A percentile compares a stretch with the other conserved stretches of the same genome.
Evolutionary conservation across 2,888 invertebrate species (phyloP).

Genomic region (Drepana falcataria): DNA sequence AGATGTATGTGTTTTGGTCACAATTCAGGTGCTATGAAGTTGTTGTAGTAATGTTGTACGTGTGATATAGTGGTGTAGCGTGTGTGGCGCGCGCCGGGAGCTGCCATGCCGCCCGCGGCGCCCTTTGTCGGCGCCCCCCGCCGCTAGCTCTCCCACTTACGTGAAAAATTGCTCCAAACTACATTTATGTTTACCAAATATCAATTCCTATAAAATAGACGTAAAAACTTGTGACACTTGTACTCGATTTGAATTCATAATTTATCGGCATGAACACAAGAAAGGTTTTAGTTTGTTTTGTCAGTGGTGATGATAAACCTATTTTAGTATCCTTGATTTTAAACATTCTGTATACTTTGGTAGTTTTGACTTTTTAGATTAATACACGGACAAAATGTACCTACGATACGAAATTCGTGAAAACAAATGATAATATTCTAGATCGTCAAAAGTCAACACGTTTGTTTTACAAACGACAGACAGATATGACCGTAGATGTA

Average conservation of each 20-base stretch:
- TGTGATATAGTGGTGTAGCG: constrained; percentile 50
- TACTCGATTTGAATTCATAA: constrained; percentile 10
- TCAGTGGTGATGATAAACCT: neutral
- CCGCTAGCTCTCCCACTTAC: constrained; percentile 46
- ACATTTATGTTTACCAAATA: constrained; percentile 6
- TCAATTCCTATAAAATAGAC: constrained; percentile 17
- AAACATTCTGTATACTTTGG: no score
- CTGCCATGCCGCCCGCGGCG: constrained; percentile 10
- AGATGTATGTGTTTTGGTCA: neutral
- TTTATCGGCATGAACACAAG: neutral
- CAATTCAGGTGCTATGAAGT: constrained; percentile 18
- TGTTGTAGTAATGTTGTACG: constrained; percentile 42
- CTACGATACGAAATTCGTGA: no score
- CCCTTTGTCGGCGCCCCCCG: constrained; percentile 73
- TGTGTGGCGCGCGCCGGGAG: constrained; percentile 39
- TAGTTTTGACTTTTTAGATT: no score
- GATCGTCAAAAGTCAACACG: no score
- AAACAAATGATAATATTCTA: no score
- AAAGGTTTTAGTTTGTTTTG: neutral
- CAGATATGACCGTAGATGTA: no score
- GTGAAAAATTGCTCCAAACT: constrained; percentile 58
- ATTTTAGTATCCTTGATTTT: neutral
- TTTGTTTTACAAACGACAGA: no score
- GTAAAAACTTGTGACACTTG: constrained; percentile 8
- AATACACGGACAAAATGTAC: no score